phyloP scores from a whole-genome alignment of 2,797 vertebrate species.

The Tokudaia muenninki region DNA sequence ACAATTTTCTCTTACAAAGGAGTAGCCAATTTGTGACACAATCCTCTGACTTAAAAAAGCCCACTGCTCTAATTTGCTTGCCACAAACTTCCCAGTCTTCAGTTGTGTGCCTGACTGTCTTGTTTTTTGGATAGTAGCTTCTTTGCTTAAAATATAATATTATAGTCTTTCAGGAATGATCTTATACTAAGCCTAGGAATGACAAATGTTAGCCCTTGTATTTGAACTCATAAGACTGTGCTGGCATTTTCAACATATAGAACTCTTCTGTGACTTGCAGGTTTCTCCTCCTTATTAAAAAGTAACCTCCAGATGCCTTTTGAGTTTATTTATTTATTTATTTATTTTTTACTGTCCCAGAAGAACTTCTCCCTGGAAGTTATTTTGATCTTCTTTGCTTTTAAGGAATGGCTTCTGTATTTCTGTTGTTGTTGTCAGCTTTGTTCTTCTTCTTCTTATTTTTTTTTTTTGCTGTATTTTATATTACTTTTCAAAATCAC shows the following conservation, averaged over 20 bases:
- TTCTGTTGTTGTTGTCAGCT: neutral
- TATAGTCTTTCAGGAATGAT: slow-evolving; percentile 23
- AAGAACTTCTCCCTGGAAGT: slow-evolving; percentile 51
- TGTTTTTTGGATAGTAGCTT: neutral
- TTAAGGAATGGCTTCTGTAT: neutral
- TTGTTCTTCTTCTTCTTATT: neutral
- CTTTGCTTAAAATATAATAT: slow-evolving; percentile 8
- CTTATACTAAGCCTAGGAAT: slow-evolving; percentile 32
- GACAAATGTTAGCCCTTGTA: slow-evolving; percentile 27
- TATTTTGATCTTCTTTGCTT: slow-evolving; percentile 58
- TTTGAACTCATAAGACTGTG: neutral
- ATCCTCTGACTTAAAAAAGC: neutral
- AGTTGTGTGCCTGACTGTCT: neutral
- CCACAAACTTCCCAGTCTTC: neutral
- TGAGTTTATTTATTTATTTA: neutral
- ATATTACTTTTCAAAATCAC: neutral
- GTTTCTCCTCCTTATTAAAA: slow-evolving; percentile 44
- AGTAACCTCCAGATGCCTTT: slow-evolving; percentile 20
- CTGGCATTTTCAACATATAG: slow-evolving; percentile 26
- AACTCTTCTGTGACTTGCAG: slow-evolving; percentile 22
- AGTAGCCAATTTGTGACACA: slow-evolving; percentile 47
- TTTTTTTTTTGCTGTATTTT: neutral
- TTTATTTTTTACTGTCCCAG: neutral
- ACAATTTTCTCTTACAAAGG: slow-evolving; percentile 19
- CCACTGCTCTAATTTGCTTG: neutral